Conservation (phyloP, 2,888 invertebrate genomes). For the Tholera decimalis region DNA sequence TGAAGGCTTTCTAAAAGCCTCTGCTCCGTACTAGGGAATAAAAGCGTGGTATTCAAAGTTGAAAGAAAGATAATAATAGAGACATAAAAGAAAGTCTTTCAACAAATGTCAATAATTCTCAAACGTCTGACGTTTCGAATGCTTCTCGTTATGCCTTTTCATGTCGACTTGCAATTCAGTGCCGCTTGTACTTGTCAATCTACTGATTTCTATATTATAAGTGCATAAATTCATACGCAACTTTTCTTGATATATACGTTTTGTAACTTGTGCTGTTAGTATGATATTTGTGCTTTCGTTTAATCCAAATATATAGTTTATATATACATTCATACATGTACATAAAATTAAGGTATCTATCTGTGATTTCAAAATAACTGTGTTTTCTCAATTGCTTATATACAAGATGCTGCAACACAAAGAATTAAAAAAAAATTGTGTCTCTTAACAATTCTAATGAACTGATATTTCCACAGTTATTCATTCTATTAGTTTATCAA, state of each 20-base stretch:
- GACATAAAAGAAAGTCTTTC: slow-evolving; percentile 29
- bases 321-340: too few species aligned
- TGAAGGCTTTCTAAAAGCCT: too few species aligned
- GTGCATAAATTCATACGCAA: slow-evolving; percentile 21
- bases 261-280: not conserved
- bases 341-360: too few species aligned
- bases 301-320: too few species aligned
- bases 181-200: slow-evolving; percentile 19
- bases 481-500: too few species aligned
- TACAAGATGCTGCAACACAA: too few species aligned
- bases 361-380: too few species aligned
- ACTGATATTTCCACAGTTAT: too few species aligned
- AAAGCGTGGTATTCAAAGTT: not conserved
- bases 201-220: slow-evolving; percentile 27
- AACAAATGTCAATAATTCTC: slow-evolving; percentile 1
- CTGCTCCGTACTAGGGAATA: too few species aligned
- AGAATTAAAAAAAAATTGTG: too few species aligned
- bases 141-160: slow-evolving; percentile 49
- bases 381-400: too few species aligned
- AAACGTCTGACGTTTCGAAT: slow-evolving; percentile 2
- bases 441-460: too few species aligned
- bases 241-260: not conserved
- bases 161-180: slow-evolving; percentile 31
- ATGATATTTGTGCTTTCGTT: not conserved
- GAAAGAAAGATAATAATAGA: not conserved